Conservation (phyloP, 2,113 vertebrate species). For the Zosterops pallidus region DNA sequence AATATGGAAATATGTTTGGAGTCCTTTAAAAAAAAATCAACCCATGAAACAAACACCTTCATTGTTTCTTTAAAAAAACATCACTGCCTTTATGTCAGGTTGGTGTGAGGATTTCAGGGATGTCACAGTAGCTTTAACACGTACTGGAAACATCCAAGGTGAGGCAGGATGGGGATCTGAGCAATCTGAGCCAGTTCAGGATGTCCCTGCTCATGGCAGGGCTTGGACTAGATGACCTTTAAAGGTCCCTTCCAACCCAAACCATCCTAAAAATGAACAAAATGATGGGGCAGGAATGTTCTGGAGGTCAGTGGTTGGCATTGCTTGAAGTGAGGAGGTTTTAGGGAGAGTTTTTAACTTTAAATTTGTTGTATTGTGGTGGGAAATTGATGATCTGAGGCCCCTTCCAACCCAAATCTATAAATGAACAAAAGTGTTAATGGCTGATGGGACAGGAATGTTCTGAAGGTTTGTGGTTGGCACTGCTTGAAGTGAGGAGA, state of each 20-base stretch:
- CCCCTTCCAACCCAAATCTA: neutral
- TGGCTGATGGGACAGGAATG: neutral
- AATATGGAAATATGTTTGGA: neutral
- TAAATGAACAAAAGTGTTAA: neutral
- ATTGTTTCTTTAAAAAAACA: neutral
- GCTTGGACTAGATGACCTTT: neutral
- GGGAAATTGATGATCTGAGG: neutral
- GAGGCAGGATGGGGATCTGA: neutral
- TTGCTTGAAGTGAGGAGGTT: neutral
- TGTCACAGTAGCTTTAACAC: neutral
- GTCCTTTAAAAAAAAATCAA: neutral
- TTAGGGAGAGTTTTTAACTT: neutral
- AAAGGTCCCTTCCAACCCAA: neutral
- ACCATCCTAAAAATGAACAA: neutral
- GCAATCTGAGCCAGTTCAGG: neutral
- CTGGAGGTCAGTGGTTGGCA: neutral
- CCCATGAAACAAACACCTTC: neutral
- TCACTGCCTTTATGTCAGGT: neutral
- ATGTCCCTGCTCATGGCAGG: neutral
- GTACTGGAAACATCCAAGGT: neutral
- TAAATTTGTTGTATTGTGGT: accelerated
- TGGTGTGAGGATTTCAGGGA: neutral
- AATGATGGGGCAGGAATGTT: neutral
- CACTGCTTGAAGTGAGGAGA: neutral
- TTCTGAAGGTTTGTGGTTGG: neutral